phyloP scores from a whole-genome alignment of 2,888 invertebrate species.

The Cephonodes hylas region DNA sequence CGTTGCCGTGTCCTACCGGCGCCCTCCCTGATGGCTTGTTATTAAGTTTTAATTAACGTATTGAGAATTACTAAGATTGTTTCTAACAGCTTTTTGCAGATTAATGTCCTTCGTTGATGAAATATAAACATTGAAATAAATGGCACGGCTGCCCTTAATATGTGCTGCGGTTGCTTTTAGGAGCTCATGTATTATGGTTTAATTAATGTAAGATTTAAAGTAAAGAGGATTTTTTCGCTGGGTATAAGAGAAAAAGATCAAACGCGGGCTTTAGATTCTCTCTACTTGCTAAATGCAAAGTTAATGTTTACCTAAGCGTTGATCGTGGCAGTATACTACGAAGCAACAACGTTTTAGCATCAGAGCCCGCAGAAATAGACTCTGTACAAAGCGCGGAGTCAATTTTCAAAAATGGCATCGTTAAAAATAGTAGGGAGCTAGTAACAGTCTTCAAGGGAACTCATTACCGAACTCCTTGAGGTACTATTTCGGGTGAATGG shows the following conservation, averaged over 20 bases:
- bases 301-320: no score
- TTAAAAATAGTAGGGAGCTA: constrained; percentile 63
- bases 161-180: neutral
- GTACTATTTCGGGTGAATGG: constrained; percentile 78
- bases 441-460: constrained; percentile 67
- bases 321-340: neutral
- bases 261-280: neutral
- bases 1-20: constrained; percentile 28
- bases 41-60: constrained; percentile 44
- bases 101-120: constrained; percentile 13
- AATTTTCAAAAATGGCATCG: constrained; percentile 64
- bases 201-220: neutral
- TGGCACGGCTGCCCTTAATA: neutral
- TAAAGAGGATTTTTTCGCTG: neutral
- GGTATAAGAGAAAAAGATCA: neutral
- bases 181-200: neutral
- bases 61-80: constrained; percentile 27
- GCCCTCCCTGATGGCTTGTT: constrained; percentile 29
- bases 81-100: constrained; percentile 18
- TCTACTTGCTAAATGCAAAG: neutral
- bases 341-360: neutral
- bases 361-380: neutral
- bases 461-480: constrained; percentile 78
- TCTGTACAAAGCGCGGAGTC: constrained; percentile 37
- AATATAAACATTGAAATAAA: constrained; percentile 1